These are phyloP conservation scores for Typhlomys cinereus DNA, from an alignment of 2,113 vertebrate species.

Conservation along the genomic window DNA sequence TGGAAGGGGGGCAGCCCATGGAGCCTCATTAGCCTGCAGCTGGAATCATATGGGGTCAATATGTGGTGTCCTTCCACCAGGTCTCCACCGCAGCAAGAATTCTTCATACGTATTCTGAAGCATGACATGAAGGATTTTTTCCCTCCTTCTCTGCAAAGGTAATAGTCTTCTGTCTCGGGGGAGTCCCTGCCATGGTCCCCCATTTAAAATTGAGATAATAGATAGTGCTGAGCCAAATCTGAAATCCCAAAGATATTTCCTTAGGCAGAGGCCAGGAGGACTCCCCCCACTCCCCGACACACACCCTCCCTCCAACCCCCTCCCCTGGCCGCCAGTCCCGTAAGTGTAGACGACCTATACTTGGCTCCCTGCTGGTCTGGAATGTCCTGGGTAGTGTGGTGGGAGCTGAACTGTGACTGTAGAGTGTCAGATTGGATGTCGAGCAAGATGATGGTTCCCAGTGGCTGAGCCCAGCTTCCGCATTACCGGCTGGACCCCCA, in stretches of 20 bases:
- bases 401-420: no score
- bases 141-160: neutral
- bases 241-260: neutral
- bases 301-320: no score
- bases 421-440: neutral
- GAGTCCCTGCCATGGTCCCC: neutral
- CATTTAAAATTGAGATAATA: neutral
- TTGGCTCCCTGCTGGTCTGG: neutral
- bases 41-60: slow-evolving; percentile 58
- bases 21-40: slow-evolving; percentile 42
- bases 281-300: no score
- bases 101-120: neutral
- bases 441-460: neutral
- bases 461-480: neutral
- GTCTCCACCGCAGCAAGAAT: neutral
- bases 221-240: neutral
- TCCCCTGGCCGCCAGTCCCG: no score
- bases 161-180: neutral
- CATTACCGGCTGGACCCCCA: neutral
- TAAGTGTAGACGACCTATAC: fast-evolving
- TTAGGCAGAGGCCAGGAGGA: neutral
- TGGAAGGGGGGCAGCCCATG: neutral
- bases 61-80: neutral
- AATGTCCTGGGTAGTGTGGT: neutral
- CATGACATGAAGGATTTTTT: neutral